Base-by-base conservation (phyloP, 1,140 invertebrate species). In the Paralvinella palmiformis region DNA sequence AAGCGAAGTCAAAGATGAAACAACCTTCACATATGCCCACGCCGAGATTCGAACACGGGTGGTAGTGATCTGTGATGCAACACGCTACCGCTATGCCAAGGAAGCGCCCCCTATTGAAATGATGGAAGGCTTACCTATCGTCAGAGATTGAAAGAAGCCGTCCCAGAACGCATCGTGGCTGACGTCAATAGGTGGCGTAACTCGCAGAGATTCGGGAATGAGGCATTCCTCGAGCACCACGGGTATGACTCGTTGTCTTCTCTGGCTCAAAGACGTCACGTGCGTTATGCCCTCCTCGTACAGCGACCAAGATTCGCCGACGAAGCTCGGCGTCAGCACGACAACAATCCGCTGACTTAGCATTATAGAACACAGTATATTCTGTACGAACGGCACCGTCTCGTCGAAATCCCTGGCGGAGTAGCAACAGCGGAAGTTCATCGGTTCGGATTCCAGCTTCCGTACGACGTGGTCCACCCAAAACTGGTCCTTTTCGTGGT, bases 321-420 rank as follows among this genome's bases (percentile, higher is more conserved):
- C 69, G 59, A 75, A 77, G 37, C 66, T 68, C 5, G 62, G 59
- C 32, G 71, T 71, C 1, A 77, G 67, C 1, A 75, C 73, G 45
- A 77, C 63, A 3, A 75, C 71, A 1, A 75, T 71, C 22, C 74
- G 61, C 59, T 75, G 71, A 67, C 75, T 77, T n/a, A 77, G 65
- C 73, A 75, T 77, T 4, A 71, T 69, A 1, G 75, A 72, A 67
- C 75, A 75, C 35, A 77, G 61, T 7, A 72, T 64, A 31, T 68
- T 75, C 66, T 75, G 71, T 5, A 70, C 48, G 24, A 62, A 65
- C 63, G 71, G 59, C 44, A 68, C 36, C 20, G 63, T 59, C 24
- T 55, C 22, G 37, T 66, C 59, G 55, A 52, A 64, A 65, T 69
- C 65, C 10, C 63, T 33, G 17, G 22, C 32, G 35, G 63, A 61